Evolutionary conservation across 2,113 vertebrate species (phyloP), one percentile per base, ranked within the genome.

Genomic region (Mixornis gularis): DNA sequence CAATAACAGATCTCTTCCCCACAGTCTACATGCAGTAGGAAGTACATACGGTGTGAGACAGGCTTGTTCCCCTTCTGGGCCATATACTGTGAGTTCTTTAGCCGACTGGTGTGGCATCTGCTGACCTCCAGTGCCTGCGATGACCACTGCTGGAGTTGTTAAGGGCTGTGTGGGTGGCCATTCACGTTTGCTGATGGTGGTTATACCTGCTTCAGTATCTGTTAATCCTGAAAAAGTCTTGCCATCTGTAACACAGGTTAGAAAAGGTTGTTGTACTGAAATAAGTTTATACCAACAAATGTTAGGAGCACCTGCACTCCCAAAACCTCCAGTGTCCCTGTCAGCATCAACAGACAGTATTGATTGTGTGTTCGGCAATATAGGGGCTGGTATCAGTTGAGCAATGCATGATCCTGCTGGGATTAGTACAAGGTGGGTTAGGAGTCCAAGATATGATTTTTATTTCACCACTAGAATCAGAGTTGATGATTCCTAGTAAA

Each of bases 291-390:
- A 46, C n/a, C 17, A 38, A 38, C 8, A 46, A 22, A 46, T 32
- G 7, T 46, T 63, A 32, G 18, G n/a, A n/a, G 21, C 46, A 9
- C 20, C 3, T 7, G 32, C 26, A 26, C 26, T 82, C 11, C 11
- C 56, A 32, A 62, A 63, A 38, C 48, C 17, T 62, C 27, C 48
- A 71, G 21, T 32, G 10, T 21, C 44, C 15, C 32, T 13, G 46
- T 43, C 13, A 52, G 26, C 38, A 44, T 2, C 9, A 48, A 25
- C 12, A 46, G 58, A 62, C 14, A 17, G n/a, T 27, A 53, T 22
- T 0, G 1, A 17, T 9, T 32, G 32, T 26, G 11, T 17, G 14
- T 14, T 21, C 0, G 0, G 58, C 17, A 18, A 12, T 32, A 46
- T 0, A 38, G 27, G 13, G 17, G 36, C 12, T 51, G 3, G 16